phyloP scores from a whole-genome alignment of 2,113 vertebrate species.

The Arenaria interpres region DNA sequence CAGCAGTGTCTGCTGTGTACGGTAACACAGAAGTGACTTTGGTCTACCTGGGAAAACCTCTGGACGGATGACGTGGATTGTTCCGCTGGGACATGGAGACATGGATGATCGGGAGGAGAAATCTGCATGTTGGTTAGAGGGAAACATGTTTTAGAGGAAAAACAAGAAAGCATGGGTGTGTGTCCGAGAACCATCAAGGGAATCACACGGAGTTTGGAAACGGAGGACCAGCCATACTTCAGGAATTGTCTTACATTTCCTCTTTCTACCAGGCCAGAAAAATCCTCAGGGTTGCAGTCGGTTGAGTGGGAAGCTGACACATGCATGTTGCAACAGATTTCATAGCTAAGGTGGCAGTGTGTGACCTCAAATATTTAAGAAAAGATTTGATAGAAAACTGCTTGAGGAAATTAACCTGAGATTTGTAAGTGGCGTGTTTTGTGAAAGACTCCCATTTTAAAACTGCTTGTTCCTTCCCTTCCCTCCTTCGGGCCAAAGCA shows the following conservation, averaged over 20 bases:
- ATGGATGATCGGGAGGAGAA: conserved; percentile 60
- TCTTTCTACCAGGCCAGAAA: conserved; percentile 75
- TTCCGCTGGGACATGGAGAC: conserved; percentile 35
- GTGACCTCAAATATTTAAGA: conserved; percentile 68
- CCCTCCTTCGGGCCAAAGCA: conserved; percentile 42
- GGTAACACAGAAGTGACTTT: conserved; percentile 99
- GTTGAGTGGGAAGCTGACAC: conserved; percentile 76
- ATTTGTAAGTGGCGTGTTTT: conserved; percentile 69
- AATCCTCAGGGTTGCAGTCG: conserved; percentile 80
- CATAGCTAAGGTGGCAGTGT: conserved; percentile 55
- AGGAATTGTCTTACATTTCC: conserved; percentile 66
- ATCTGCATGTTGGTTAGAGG: conserved; percentile 74
- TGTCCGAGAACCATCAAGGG: conserved; percentile 67
- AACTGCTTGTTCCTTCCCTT: conserved; percentile 74
- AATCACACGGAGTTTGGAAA: conserved; percentile 32
- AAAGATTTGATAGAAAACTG: conserved; percentile 56
- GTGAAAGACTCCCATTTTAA: conserved; percentile 72
- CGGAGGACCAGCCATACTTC: conserved; percentile 68
- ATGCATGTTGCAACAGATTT: conserved; percentile 72
- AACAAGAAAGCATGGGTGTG: conserved; percentile 14
- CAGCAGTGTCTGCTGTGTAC: conserved; percentile 98
- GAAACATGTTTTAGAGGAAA: conserved; percentile 64
- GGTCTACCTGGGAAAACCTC: conserved; percentile 97
- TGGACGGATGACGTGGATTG: conserved; percentile 86
- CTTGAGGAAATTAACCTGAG: conserved; percentile 57